Evolutionary conservation across 2,888 invertebrate species (phyloP).

Genomic region (Sesamia inferens): DNA sequence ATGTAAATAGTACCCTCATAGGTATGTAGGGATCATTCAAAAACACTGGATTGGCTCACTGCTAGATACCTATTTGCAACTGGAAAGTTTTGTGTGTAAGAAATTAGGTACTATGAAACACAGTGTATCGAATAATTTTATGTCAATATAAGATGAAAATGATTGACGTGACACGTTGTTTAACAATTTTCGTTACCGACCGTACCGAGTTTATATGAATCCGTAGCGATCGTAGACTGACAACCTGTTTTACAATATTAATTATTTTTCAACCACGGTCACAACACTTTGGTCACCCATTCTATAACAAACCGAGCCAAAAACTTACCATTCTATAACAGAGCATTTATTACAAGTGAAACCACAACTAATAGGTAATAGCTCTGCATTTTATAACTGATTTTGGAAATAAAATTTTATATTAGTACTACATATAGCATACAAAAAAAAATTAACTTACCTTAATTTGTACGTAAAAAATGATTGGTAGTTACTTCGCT

Average conservation of each 20-base stretch:
- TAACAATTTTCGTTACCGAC: not conserved
- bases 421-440: not conserved
- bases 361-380: not conserved
- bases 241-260: not conserved
- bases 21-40: too few relatives aligned
- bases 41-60: not conserved
- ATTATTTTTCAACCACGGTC: not conserved
- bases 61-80: not conserved
- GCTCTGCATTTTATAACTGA: not conserved
- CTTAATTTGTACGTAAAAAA: slow-evolving; percentile 36
- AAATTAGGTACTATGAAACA: not conserved
- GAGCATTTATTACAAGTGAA: too few relatives aligned
- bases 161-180: not conserved
- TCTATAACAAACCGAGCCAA: too few relatives aligned
- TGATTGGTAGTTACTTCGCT: slow-evolving; percentile 54
- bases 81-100: too few relatives aligned
- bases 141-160: not conserved
- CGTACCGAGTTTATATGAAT: slow-evolving; percentile 1
- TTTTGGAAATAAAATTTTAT: not conserved
- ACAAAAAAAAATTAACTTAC: slow-evolving; percentile 42
- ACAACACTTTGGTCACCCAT: not conserved
- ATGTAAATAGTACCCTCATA: not conserved
- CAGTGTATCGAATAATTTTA: not conserved
- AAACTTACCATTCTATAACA: too few relatives aligned
- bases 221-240: not conserved